Evolutionary conservation across 1,140 invertebrate species (phyloP), one percentile per base, ranked within the genome.

Genomic region (Ruditapes philippinarum): DNA sequence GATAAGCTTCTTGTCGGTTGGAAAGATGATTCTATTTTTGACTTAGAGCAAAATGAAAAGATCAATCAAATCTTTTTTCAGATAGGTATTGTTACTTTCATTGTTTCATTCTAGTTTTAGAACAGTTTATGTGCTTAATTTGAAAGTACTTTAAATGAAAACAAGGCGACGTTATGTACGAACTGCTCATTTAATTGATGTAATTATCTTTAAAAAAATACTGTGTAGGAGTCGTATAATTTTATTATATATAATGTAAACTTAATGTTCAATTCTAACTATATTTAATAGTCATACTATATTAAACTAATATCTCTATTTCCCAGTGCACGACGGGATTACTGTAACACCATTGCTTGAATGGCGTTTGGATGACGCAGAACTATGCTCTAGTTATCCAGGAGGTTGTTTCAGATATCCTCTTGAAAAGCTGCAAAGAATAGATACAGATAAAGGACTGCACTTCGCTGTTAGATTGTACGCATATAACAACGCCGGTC

Each of bases 401-500:
- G 54, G 60, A n/a, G 74, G 85, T 33, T 91, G 88, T 28, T 88
- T 88, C 49, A 84, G 28, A n/a, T 80, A 87, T 74, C 82, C 90
- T 17, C 17, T 91, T 12, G 49, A 38, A 38, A 31, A 42, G n/a
- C 14, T 92, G 17, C 82, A 90, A 33, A 33, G 36, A 28, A 22
- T 88, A 28, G 79, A 91, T 45, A 78, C 82, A 3, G 60, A 74
- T 36, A 11, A 25, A 9, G 80, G 74, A 36, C 42, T 51, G 0
- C 62, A 73, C 40, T 91, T 84, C 33, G 85, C 83, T 49, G 25
- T 85, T 19, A 49, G 82, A 25, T 25, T 92, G 0, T 70, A 92
- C 38, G 88, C 79, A 1, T 92, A 84, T 74, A 92, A 92, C 76
- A 87, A 89, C 57, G 91, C 91, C 4, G 91, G 91, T 1, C 88